These are phyloP conservation scores for Embiotoca jacksoni DNA, from an alignment of 2,113 vertebrate genomes.

Conservation along the genomic window DNA sequence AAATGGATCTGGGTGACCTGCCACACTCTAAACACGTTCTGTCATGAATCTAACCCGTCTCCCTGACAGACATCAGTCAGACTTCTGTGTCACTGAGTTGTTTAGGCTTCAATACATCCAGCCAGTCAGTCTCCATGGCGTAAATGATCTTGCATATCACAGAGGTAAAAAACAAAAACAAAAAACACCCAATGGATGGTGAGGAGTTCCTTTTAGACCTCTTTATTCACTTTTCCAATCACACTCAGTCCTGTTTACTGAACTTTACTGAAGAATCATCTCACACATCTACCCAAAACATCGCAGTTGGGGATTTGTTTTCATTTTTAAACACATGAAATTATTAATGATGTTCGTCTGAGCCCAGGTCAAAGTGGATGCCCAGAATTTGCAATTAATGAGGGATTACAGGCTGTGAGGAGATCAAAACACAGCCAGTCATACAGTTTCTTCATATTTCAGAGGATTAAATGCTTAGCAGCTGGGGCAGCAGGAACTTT, in stretches of 20 bases:
- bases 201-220: constrained; percentile 25
- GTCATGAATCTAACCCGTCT: neutral
- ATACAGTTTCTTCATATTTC: constrained; percentile 72
- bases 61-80: neutral
- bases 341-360: constrained; percentile 35
- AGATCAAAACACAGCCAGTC: constrained; percentile 69
- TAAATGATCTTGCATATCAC: neutral
- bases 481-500: constrained; percentile 29
- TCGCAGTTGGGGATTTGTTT: constrained; percentile 6
- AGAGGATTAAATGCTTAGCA: constrained; percentile 70
- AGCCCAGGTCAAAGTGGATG: constrained; percentile 58
- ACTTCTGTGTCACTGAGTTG: neutral
- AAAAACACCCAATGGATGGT: neutral
- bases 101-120: neutral
- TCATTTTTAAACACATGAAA: constrained; percentile 35
- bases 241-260: constrained; percentile 12
- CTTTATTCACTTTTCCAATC: neutral
- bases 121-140: neutral
- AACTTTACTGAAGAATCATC: constrained; percentile 31
- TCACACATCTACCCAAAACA: constrained; percentile 8
- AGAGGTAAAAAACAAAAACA: neutral
- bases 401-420: constrained; percentile 63
- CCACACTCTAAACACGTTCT: constrained; percentile 1
- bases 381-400: constrained; percentile 76
- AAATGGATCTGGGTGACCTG: neutral